Percentiles rank a stretch among this genome's conserved stretches.
Evolutionary conservation across 2,797 vertebrate genomes (phyloP).

Genomic region (Hemitrygon akajei): DNA sequence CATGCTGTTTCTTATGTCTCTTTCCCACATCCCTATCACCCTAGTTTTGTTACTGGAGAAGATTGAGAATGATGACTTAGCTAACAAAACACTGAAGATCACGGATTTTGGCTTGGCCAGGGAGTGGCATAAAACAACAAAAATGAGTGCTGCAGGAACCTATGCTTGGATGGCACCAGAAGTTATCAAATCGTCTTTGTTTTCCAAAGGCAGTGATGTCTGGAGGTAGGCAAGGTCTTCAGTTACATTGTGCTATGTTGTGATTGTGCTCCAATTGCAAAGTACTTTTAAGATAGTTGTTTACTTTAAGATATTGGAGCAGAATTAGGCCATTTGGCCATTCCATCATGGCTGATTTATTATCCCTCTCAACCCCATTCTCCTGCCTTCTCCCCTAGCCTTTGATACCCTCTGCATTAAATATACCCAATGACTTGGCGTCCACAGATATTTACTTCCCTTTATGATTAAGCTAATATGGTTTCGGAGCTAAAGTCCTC

Average conservation of each 20-base stretch:
- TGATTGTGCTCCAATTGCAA: neutral
- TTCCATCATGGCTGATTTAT: no score
- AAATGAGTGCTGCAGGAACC: constrained; percentile 89
- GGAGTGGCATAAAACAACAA: constrained; percentile 93
- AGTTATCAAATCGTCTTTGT: constrained; percentile 89
- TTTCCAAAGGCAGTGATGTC: constrained; percentile 94
- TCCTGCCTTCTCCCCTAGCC: no score
- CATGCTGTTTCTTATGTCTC: neutral
- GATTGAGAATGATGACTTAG: constrained; percentile 83
- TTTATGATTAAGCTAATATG: neutral
- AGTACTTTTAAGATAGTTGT: neutral
- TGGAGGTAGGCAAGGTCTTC: constrained; percentile 68
- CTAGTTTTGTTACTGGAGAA: constrained; percentile 87
- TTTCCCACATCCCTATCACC: constrained; percentile 38
- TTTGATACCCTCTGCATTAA: no score
- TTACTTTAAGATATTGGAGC: neutral
- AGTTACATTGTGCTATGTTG: neutral
- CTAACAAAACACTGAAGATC: constrained; percentile 91
- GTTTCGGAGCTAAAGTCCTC: neutral
- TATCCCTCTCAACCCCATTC: no score
- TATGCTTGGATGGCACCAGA: constrained; percentile 98
- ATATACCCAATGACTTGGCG: no score
- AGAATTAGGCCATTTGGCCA: no score
- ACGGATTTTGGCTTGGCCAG: constrained; percentile 90
- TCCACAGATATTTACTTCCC: no score